Evolutionary conservation across 2,888 invertebrate species (phyloP).

Genomic region (Toxonevra muliebris): DNA sequence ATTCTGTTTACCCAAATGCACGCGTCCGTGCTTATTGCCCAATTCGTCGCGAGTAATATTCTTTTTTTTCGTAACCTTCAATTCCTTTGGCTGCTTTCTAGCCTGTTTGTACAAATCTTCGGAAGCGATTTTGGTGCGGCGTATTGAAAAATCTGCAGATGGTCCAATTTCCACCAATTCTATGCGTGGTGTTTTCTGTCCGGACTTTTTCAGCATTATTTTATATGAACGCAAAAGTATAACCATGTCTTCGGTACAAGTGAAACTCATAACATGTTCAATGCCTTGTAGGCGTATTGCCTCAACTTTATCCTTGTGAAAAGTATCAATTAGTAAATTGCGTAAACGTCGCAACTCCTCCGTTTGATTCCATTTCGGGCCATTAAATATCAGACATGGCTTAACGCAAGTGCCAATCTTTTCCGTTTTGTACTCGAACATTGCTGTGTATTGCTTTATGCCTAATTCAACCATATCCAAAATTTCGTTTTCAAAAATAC

Average conservation of each 20-base stretch:
- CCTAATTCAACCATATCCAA: constrained; percentile 97
- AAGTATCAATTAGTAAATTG: constrained; percentile 91
- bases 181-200: constrained; percentile 85
- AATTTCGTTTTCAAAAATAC: constrained; percentile 88
- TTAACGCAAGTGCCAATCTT: constrained; percentile 85
- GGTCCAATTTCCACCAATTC: constrained; percentile 84
- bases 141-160: constrained; percentile 83
- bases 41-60: constrained; percentile 88
- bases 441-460: constrained; percentile 81
- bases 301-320: constrained; percentile 72
- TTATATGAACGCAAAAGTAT: constrained; percentile 83
- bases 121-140: constrained; percentile 88
- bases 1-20: constrained; percentile 93
- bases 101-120: constrained; percentile 88
- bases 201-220: constrained; percentile 89
- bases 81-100: constrained; percentile 80
- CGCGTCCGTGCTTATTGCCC: constrained; percentile 88
- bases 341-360: constrained; percentile 84
- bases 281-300: constrained; percentile 90
- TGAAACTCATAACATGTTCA: constrained; percentile 92
- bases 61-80: constrained; percentile 86
- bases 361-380: constrained; percentile 87
- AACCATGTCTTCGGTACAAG: constrained; percentile 79
- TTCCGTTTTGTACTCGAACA: constrained; percentile 81
- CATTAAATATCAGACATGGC: constrained; percentile 91